Percentiles rank a stretch among this genome's conserved stretches.
These are phyloP conservation scores for Rhabdornis inornatus DNA, from an alignment of 2,113 vertebrate species.

Conservation along the genomic window DNA sequence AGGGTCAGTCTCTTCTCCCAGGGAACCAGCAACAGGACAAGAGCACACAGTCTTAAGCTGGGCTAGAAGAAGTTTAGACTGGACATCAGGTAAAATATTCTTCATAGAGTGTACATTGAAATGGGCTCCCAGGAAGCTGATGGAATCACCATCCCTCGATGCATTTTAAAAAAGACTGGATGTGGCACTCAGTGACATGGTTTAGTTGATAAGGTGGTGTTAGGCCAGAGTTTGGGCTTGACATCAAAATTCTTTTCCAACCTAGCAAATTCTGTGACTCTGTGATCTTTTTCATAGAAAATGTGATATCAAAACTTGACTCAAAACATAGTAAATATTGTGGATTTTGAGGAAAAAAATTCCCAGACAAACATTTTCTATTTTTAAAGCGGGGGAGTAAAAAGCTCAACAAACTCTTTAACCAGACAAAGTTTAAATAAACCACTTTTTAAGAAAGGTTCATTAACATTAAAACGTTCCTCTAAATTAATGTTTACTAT, in stretches of 20 bases:
- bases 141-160: rapidly evolving
- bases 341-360: neutral
- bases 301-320: neutral
- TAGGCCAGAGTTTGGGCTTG: neutral
- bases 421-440: neutral
- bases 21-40: neutral
- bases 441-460: neutral
- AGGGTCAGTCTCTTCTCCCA: neutral
- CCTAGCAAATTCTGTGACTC: neutral
- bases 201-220: neutral
- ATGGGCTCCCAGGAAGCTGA: neutral
- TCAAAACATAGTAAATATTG: neutral
- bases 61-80: rapidly evolving
- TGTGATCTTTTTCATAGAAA: neutral
- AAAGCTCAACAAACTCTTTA: neutral
- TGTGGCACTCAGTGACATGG: neutral
- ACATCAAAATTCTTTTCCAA: neutral
- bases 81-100: neutral
- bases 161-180: neutral
- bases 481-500: neutral
- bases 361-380: neutral
- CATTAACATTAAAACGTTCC: neutral
- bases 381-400: neutral
- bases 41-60: neutral
- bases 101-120: neutral